Percentiles rank a stretch among this genome's conserved stretches.
Conservation (phyloP, 2,797 vertebrate species). For the Hylomyscus alleni region DNA sequence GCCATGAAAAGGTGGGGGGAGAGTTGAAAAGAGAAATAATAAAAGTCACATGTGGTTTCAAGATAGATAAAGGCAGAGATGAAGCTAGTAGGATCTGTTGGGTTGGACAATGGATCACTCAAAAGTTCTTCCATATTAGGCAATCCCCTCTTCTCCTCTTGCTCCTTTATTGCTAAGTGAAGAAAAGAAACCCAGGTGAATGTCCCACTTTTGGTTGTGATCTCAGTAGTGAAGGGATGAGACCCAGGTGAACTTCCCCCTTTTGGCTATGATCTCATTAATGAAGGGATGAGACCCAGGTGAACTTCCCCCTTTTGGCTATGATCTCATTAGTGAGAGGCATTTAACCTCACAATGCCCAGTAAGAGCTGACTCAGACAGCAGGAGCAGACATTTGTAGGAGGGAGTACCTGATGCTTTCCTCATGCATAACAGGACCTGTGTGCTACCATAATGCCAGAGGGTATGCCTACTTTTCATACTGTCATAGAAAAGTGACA, state of each 20-base stretch:
- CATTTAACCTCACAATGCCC: not conserved
- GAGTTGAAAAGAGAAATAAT: not conserved
- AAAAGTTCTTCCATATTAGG: not conserved
- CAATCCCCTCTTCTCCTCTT: not conserved
- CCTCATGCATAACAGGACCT: not conserved
- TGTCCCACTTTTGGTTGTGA: not conserved
- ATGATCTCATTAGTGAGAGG: not conserved
- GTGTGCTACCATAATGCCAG: not conserved
- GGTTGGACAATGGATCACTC: not conserved
- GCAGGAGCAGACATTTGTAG: not conserved
- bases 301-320: not conserved
- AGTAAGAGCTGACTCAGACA: not conserved
- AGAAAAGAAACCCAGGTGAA: not conserved
- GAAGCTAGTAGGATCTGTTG: not conserved
- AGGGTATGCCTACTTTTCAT: not conserved
- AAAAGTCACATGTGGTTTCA: slow-evolving; percentile 2
- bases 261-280: too few relatives aligned
- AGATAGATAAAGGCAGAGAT: not conserved
- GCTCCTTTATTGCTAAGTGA: not conserved
- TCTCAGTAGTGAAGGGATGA: too few relatives aligned
- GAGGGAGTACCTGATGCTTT: not conserved
- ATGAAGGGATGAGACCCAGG: not conserved
- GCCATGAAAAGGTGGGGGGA: not conserved
- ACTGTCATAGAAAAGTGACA: not conserved
- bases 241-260: too few relatives aligned